Base-by-base conservation (phyloP, 2,113 vertebrate genomes). In the Crotalus horridus region DNA sequence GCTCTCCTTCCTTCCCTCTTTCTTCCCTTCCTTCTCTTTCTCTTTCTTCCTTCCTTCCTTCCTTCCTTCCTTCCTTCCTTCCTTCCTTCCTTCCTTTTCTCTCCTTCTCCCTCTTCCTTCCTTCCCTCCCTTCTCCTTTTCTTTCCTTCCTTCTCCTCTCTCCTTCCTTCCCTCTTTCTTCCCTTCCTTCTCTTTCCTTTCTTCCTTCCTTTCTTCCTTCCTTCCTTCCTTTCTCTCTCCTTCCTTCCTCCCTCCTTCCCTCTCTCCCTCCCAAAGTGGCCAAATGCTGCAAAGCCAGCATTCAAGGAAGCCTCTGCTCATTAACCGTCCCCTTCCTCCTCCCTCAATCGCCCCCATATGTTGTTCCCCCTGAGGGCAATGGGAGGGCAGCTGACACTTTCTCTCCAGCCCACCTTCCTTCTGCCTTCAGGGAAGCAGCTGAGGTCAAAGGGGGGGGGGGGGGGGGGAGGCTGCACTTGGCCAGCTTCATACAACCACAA, bases 361-460 rank as follows among this genome's bases (percentile, higher is more conserved):
- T 94, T 91, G 89, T 94, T 91, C 48, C 93, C 85, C 91, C 91
- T 93, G 90, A 33, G 90, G 92, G 95, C 94, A 64, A 53, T 88
- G 95, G 96, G 92, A 1, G 93, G 26, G 20, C 96, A 97, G 96
- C 96, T 97, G 96, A 93, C 85, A 7, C 48, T 74, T 39, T 56
- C 81, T 89, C 86, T 95, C 89, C 95, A 89, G 94, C 91, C 93
- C 95, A 93, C 89, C 69, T 43, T 85, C 92, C 93, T 90, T 94
- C 88, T 2, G 85, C 94, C 94, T 43, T 93, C 91, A 0, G 13
- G 90, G 93, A 94, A 33, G 58, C 92, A 92, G 96, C 93, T 0
- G 93, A 92, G 96, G 90, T 92, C 95, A 94, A 89, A n/a, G 96
- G 4, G n/a, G 4, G n/a, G 64, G 96, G 4, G n/a, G 4, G n/a